These are phyloP conservation scores for Amblyopsis rosae DNA, from an alignment of 2,113 vertebrate species.

Conservation along the genomic window DNA sequence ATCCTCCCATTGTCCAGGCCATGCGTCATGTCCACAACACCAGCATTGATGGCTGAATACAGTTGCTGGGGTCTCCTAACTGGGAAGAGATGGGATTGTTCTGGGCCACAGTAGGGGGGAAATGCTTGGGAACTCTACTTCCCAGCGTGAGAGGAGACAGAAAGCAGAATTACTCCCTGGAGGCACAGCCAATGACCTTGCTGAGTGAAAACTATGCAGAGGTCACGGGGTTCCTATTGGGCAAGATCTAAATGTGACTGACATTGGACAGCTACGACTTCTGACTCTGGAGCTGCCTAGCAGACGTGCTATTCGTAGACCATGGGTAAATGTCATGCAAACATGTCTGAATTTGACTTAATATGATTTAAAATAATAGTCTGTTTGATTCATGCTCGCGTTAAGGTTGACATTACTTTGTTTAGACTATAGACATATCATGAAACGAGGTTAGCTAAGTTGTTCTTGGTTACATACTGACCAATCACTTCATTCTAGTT, in stretches of 20 bases:
- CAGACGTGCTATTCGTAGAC: conserved; percentile 45
- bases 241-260: conserved; percentile 79
- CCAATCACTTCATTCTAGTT: too few relatives aligned
- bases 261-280: conserved; percentile 79
- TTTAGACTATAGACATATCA: too few relatives aligned
- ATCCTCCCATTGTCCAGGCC: conserved; percentile 98
- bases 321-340: conserved; percentile 61
- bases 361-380: neutral
- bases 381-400: too few relatives aligned
- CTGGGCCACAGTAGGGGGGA: conserved; percentile 85
- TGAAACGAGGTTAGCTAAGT: too few relatives aligned
- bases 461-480: too few relatives aligned
- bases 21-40: conserved; percentile 87
- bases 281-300: conserved; percentile 47
- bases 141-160: conserved; percentile 92
- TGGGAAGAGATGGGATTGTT: conserved; percentile 90
- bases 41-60: conserved; percentile 75
- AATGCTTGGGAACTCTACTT: conserved; percentile 93
- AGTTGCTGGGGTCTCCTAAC: conserved; percentile 73
- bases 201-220: conserved; percentile 91
- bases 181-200: conserved; percentile 85
- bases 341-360: conserved; percentile 36
- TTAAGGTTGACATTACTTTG: too few relatives aligned
- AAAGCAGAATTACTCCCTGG: conserved; percentile 89
- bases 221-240: conserved; percentile 86